Evolutionary conservation across 2,113 vertebrate species (phyloP), one percentile per base, ranked within the genome.

Genomic region (Vidua macroura): DNA sequence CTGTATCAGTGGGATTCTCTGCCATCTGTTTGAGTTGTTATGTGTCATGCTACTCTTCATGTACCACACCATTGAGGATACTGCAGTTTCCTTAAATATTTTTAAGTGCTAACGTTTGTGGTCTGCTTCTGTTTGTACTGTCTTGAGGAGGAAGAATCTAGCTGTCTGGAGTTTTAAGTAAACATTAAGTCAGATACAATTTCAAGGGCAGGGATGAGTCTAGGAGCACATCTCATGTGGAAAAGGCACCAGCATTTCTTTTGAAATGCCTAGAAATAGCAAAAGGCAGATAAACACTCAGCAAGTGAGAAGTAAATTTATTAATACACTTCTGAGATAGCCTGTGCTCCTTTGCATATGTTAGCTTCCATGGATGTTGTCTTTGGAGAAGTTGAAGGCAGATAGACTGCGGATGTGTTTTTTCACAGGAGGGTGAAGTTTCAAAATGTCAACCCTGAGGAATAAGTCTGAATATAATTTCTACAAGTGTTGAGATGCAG

Each of bases 111-210:
- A 3, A 9, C 0, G 4, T 83, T 67, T 75, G 46, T 55, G 20
- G 6, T 93, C 46, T 43, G 3, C 14, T 73, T 74, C 43, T 91
- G 27, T 55, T 49, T 63, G 5, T 79, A 20, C 30, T 19, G 2
- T 74, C 25, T 25, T 30, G 39, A 86, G 55, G n/a, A 81, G 24
- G 13, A 77, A 44, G 12, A 56, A 66, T 80, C 19, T 77, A 44
- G 1, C 37, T 78, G 2, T 58, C 31, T 53, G 24, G 20, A 51
- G 43, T 15, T 60, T 18, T 68, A 46, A 55, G 43, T 52, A 49
- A 76, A 15, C 0, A 0, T 19, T 64, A 60, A 64, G 15, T 86
- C 37, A 41, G 27, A 30, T 72, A 46, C 5, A 10, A 8, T 59
- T 91, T 90, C 35, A 46, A 69, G 73, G 31, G 31, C 46, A 19